A percentile compares a stretch with the other conserved stretches of the same genome.
Conservation (phyloP, 2,797 vertebrate species). For the Bryconaethiops microstoma region DNA sequence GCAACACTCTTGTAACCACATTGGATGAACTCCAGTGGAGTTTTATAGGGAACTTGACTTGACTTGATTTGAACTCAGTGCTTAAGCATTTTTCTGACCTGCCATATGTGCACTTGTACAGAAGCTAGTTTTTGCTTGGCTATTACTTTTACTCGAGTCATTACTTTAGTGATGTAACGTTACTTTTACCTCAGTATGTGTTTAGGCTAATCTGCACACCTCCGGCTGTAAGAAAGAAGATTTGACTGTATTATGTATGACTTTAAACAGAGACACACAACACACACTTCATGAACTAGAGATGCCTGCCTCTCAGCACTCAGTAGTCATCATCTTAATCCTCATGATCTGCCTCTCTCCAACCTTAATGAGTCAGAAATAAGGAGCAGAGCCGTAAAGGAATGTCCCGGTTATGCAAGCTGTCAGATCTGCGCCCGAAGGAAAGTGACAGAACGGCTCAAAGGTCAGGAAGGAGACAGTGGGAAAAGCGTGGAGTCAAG, state of each 20-base stretch:
- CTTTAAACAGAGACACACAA: neutral
- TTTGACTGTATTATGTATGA: conserved; percentile 15
- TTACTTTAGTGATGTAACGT: neutral
- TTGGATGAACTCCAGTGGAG: no score
- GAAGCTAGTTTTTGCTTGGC: neutral
- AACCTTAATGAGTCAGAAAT: conserved; percentile 44
- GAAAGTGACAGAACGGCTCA: conserved; percentile 49
- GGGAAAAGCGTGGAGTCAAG: conserved; percentile 52
- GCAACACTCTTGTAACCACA: no score
- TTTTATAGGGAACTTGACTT: no score
- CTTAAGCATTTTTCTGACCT: no score
- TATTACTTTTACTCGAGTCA: neutral
- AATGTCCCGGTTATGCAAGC: conserved; percentile 73
- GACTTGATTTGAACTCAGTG: no score
- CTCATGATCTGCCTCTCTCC: conserved; percentile 19
- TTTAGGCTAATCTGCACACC: neutral
- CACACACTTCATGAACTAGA: conserved; percentile 12
- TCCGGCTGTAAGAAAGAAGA: neutral
- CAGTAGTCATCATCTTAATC: conserved; percentile 32
- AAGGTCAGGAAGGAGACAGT: conserved; percentile 45
- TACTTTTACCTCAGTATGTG: neutral
- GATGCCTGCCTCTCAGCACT: conserved; percentile 20
- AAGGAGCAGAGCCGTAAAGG: conserved; percentile 67
- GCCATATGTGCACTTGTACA: no score
- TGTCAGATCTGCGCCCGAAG: conserved; percentile 58